phyloP scores from a whole-genome alignment of 2,797 vertebrate species.

The Gallirallus australis region DNA sequence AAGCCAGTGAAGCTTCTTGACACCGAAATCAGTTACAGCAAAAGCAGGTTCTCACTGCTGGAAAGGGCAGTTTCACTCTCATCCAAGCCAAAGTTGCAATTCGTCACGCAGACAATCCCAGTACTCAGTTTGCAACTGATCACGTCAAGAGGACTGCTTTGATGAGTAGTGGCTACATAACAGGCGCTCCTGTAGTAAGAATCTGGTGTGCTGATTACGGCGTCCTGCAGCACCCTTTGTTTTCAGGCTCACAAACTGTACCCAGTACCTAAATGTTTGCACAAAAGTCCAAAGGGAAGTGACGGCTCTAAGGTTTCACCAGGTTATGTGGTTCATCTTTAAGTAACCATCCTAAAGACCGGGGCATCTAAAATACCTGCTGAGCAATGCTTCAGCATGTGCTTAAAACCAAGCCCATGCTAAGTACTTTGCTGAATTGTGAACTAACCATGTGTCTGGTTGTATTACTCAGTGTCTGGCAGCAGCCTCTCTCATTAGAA shows the following conservation, averaged over 20 bases:
- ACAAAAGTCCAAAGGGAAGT: background rate
- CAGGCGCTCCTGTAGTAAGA: background rate
- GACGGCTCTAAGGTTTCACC: background rate
- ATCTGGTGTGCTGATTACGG: background rate
- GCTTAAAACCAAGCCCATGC: background rate
- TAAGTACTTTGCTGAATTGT: background rate
- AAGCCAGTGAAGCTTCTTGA: background rate
- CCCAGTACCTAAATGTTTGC: fast-evolving
- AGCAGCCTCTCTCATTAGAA: background rate
- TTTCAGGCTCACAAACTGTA: background rate
- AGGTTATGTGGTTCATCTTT: background rate
- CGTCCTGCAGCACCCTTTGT: background rate
- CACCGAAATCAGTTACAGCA: background rate
- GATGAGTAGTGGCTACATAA: background rate
- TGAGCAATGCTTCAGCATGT: background rate
- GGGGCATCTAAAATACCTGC: background rate
- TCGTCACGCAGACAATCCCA: background rate
- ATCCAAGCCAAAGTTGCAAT: background rate
- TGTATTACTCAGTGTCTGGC: background rate
- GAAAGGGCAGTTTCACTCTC: background rate
- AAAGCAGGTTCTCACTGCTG: background rate
- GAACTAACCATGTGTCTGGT: background rate
- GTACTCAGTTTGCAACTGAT: background rate
- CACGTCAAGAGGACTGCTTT: background rate
- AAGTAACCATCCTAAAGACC: background rate